Base-by-base conservation (phyloP, 2,888 invertebrate species). In the Rhopalosiphum nymphaeae region DNA sequence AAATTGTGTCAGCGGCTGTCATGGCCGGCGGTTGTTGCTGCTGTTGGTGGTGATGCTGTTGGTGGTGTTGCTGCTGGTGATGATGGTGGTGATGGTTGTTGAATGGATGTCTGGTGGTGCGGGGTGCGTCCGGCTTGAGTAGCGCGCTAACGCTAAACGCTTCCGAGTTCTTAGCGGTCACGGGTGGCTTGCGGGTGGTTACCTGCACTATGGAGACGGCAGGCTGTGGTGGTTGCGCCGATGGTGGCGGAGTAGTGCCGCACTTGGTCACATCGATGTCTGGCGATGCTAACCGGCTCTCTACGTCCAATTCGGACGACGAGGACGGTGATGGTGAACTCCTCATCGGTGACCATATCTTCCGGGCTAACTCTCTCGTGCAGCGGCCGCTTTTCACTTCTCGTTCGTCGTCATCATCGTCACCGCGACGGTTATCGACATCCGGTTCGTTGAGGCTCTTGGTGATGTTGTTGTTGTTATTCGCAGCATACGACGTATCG, bases 61-160 rank as follows among this genome's bases (percentile, higher is more conserved):
- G 89, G 95, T 95, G 94, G 92, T 91, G 84, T 95, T 95, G 94
- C 84, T 90, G 94, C 7, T 90, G 56, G 0, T 91, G 29, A 29
- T 87, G 84, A 4, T 78, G 44, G 25, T 87, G 67, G 42, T 91
- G 36, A 29, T 94, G 88, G 7, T 92, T 86, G 44, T 92, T 49
- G 49, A 36, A 78, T 49, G 91, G 53, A 42, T 91, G 93, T 85
- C 95, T 95, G 36, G 95, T 95, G n/a, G 95, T 95, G 3, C 96
- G 96, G 94, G 96, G 96, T 61, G 97, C 97, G 95, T 98, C 98
- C 94, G 98, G 98, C 96, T 98, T 96, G 89, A 98, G 96, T 67
- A 98, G 96, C 0, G 98, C 98, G 95, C 97, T 98, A 85, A 98
- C 98, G 93, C 98, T 98, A 96, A 98, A 98, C 49, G 97, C 97